phyloP scores from a whole-genome alignment of 64 coral and sea anemone genomes.

The Montipora foliosa region DNA sequence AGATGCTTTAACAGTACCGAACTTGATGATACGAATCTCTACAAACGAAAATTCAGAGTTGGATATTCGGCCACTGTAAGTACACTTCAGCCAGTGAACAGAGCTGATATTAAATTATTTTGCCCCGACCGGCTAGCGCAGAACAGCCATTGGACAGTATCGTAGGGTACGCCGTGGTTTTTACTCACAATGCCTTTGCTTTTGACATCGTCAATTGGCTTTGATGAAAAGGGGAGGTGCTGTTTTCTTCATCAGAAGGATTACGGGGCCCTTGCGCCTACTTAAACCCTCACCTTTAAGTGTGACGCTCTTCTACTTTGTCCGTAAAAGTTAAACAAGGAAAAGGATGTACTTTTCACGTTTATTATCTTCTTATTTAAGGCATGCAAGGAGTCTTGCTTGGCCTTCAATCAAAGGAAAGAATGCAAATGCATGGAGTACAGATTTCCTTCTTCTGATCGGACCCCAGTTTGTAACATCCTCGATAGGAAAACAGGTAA shows the following conservation, averaged over 20 bases:
- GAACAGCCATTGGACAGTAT: too few species aligned
- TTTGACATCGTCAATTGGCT: too few species aligned
- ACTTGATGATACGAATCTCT: constrained; percentile 40
- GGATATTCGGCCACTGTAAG: constrained; percentile 60
- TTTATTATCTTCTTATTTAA: neutral
- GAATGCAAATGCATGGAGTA: constrained; percentile 54
- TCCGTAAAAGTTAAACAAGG: too few species aligned
- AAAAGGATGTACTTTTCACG: neutral
- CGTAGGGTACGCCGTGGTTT: too few species aligned
- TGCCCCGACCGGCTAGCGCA: too few species aligned
- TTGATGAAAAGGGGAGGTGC: too few species aligned
- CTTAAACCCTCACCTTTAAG: too few species aligned
- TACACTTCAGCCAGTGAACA: neutral
- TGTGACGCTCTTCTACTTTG: too few species aligned
- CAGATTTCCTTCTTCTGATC: constrained; percentile 22
- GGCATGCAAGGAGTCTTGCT: constrained; percentile 39
- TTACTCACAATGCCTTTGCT: too few species aligned
- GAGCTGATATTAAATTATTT: too few species aligned
- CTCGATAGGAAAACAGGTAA: constrained; percentile 16
- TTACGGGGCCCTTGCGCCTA: too few species aligned
- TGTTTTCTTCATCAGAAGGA: too few species aligned
- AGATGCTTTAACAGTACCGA: constrained; percentile 31
- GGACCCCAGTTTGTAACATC: constrained; percentile 21
- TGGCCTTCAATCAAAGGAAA: constrained; percentile 43
- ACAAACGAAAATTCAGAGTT: constrained; percentile 30